phyloP scores from a whole-genome alignment of 2,113 vertebrate species.

The Aphelocoma coerulescens region DNA sequence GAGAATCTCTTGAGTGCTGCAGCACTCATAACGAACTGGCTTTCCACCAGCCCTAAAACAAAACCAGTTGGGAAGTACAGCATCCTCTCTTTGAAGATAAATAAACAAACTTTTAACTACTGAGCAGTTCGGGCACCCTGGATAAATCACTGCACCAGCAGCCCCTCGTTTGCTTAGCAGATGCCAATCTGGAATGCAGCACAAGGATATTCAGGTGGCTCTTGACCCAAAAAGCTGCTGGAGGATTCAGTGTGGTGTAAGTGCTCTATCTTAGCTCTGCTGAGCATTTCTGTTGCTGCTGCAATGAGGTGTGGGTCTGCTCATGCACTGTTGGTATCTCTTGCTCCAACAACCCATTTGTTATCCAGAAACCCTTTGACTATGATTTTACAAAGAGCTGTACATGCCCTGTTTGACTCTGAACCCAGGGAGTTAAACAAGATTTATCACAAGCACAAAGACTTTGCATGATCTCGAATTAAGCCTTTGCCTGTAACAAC shows the following conservation, averaged over 20 bases:
- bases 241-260: neutral
- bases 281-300: neutral
- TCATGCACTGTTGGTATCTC: neutral
- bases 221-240: neutral
- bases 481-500: neutral
- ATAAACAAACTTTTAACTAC: constrained; percentile 12
- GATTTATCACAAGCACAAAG: neutral
- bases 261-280: neutral
- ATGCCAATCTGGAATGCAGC: neutral
- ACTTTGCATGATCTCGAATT: neutral
- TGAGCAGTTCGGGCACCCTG: neutral
- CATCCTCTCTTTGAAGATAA: constrained; percentile 49
- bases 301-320: neutral
- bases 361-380: neutral
- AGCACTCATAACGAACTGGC: neutral
- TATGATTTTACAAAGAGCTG: neutral
- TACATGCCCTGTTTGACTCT: neutral
- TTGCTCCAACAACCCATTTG: neutral
- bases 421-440: neutral
- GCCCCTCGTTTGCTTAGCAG: neutral
- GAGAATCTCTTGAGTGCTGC: neutral
- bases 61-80: constrained; percentile 40
- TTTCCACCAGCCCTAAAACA: constrained; percentile 47
- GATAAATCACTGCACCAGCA: neutral
- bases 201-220: neutral